Conservation (phyloP, 2,113 vertebrate species). For the Mystacornis crossleyi region DNA sequence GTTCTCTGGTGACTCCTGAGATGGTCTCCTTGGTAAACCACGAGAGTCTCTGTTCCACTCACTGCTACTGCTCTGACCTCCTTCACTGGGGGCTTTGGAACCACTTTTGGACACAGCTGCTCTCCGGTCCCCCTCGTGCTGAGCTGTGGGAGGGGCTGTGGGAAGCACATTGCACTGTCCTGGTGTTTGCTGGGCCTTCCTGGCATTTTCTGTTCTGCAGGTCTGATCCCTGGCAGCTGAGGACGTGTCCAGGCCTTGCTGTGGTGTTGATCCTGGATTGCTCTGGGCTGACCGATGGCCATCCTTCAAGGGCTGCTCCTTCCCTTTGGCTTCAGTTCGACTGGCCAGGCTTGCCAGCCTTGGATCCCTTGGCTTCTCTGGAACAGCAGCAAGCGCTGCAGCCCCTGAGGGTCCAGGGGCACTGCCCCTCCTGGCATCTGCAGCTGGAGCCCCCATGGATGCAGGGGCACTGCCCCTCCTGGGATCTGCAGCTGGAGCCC, state of each 20-base stretch:
- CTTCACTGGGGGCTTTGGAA: background rate
- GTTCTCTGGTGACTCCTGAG: background rate
- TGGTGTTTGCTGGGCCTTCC: background rate
- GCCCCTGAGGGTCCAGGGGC: background rate
- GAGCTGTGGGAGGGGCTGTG: rapidly evolving
- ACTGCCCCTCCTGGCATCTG: background rate
- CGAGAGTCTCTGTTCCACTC: background rate
- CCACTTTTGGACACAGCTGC: background rate
- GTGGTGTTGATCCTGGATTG: background rate
- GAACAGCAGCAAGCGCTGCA: background rate
- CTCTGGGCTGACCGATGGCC: background rate
- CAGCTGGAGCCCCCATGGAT: rapidly evolving
- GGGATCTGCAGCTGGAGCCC: background rate
- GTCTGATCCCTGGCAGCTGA: background rate
- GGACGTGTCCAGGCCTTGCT: background rate
- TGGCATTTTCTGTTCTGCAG: background rate
- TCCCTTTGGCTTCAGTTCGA: slow-evolving; percentile 1
- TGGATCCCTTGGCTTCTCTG: slow-evolving; percentile 71
- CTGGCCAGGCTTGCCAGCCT: slow-evolving; percentile 64
- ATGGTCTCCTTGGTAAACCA: background rate
- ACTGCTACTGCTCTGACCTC: background rate
- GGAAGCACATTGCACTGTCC: background rate
- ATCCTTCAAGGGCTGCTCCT: background rate
- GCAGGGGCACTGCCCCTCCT: background rate
- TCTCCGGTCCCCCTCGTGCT: background rate